Base-by-base conservation (phyloP, 1,140 invertebrate species). In the Eumaeus atala region DNA sequence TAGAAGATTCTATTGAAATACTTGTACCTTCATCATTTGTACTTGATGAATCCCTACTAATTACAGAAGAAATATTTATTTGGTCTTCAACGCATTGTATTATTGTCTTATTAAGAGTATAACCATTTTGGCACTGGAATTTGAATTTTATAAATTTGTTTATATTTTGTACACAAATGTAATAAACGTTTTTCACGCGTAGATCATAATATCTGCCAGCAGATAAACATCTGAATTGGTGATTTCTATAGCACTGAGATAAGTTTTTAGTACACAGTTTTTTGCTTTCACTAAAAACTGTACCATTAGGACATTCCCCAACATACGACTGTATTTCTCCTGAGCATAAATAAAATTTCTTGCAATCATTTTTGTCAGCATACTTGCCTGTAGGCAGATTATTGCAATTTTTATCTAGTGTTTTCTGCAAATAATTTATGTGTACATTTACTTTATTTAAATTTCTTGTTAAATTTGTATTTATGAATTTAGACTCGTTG, bases 261-360 rank as follows among this genome's bases (percentile, higher is more conserved):
- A 81, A 63, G 52, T 84, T 85, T 48, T 70, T 79, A 8, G 84
- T 83, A 52, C 84, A 87, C 58, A 77, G 77, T 48, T 84, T 84
- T 54, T 59, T 72, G 47, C 77, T 61, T 35, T 83, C 74, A 59
- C 81, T 87, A 36, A 82, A 87, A 36, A 84, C 80, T 11, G 81
- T 82, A 40, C 74, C 71, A 6, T 42, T 44, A 35, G 81, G 81
- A 54, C 84, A 87, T 34, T 48, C 58, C 28, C 74, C 73, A 21
- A 64, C 38, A 18, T 81, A 61, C 17, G 75, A 73, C 52, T 63
- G 21, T n/a, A 33, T 17, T 53, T 59, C 65, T 28, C 75, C 74
- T 11, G 73, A 61, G 48, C 84, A 87, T 51, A 81, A 74, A 59
- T 87, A 84, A 61, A 84, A 87, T 58, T 75, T 82, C 21, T 62